Base-by-base conservation (phyloP, 2,113 vertebrate species). In the Pomatorhinus ruficollis region DNA sequence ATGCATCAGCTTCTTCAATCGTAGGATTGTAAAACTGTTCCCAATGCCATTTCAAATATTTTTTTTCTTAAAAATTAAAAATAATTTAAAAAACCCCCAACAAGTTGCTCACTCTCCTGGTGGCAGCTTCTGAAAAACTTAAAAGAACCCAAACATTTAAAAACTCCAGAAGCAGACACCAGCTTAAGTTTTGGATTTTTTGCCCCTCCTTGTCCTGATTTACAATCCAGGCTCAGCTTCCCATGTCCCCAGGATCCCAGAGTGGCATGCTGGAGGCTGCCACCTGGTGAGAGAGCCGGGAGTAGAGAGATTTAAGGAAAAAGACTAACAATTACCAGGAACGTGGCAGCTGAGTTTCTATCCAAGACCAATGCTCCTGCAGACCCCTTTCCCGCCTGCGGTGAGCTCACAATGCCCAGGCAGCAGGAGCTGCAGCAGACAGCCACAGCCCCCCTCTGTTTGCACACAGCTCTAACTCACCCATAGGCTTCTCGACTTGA, bases 401-500 rank as follows among this genome's bases (percentile, higher is more conserved):
- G 1, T n/a, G 28, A 82, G 65, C 9, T 31, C 25, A 40, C 30
- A 22, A 3, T 0, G 17, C 15, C 37, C 25, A 7, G 9, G 61
- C 16, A 65, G 61, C 21, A 44, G 82, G 44, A 90, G 66, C 60
- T 25, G 33, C 75, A 37, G 16, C 91, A 79, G 56, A 20, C 35
- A 37, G 24, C 50, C 40, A 86, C 83, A 91, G 61, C 37, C 20
- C n/a, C 40, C 39, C 47, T 64, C 31, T 21, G 40, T 50, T 50
- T 35, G 33, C 44, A 77, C 57, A 44, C 72, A 96, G 89, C 71
- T 80, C 95, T 87, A 69, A 80, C 66, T 87, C 49, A 30, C 82
- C 53, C 53, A 33, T 77, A 54, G 31, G 19, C 39, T 93, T 82
- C 93, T 87, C 65, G 72, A 96, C 54, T 96, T 22, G n/a, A 94